Conservation (phyloP, 1,140 invertebrate genomes). For the Zaprionus ghesquierei region DNA sequence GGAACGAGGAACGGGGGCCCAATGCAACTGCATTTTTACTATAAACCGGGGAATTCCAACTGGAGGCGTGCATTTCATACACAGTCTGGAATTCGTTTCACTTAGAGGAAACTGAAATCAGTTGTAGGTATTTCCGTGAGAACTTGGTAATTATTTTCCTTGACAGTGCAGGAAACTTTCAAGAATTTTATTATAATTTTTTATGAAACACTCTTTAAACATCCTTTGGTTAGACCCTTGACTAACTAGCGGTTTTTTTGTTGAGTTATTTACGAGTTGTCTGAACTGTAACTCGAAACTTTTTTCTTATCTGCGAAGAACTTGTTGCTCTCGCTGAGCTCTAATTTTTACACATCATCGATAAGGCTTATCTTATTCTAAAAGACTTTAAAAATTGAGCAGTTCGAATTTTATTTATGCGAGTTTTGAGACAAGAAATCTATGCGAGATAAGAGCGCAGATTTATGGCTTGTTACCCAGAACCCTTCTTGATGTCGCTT, state of each 20-base stretch:
- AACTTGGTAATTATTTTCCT: slow-evolving; percentile 21
- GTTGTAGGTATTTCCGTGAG: slow-evolving; percentile 60
- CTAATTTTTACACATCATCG: slow-evolving; percentile 2
- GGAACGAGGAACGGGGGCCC: no score
- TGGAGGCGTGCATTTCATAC: slow-evolving; percentile 50
- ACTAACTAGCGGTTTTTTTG: slow-evolving; percentile 5
- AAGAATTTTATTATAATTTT: slow-evolving; percentile 3
- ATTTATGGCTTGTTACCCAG: slow-evolving; percentile 3
- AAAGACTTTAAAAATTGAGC: slow-evolving; percentile 30
- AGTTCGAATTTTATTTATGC: slow-evolving; percentile 53
- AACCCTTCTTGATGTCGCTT: slow-evolving; percentile 38
- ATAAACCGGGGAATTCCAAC: slow-evolving; percentile 41
- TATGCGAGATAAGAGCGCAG: slow-evolving; percentile 29
- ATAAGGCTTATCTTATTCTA: slow-evolving; percentile 51
- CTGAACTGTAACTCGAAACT: slow-evolving; percentile 51
- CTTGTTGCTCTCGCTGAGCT: slow-evolving; percentile 6
- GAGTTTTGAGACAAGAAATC: slow-evolving; percentile 26
- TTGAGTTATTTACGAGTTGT: slow-evolving; percentile 61
- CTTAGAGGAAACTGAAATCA: slow-evolving; percentile 4
- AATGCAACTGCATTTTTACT: slow-evolving; percentile 42
- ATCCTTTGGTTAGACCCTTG: slow-evolving; percentile 38
- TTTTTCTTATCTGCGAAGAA: slow-evolving; percentile 40
- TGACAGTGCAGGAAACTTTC: slow-evolving; percentile 50
- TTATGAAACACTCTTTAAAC: not conserved
- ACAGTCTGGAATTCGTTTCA: slow-evolving; percentile 67